phyloP scores from a whole-genome alignment of 2,113 vertebrate genomes.

The Oryzias curvinotus region DNA sequence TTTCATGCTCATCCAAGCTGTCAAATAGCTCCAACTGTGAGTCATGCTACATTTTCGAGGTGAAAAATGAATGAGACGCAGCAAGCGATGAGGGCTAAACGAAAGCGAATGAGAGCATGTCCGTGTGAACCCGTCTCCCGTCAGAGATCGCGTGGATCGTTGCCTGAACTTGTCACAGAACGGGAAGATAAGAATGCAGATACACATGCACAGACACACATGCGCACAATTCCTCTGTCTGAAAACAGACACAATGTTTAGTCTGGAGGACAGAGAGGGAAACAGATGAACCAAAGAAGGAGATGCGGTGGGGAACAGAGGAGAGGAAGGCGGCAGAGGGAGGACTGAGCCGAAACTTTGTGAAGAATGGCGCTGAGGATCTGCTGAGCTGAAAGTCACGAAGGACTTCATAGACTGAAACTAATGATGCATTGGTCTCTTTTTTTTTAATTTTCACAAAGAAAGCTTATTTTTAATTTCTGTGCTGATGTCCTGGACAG shows the following conservation, averaged over 20 bases:
- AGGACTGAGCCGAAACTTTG: constrained; percentile 16
- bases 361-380: constrained; percentile 8
- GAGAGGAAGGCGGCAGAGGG: background rate
- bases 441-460: constrained; percentile 6
- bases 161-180: constrained; percentile 24
- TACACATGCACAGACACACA: constrained; percentile 5
- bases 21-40: constrained; percentile 2
- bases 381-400: constrained; percentile 6
- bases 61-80: background rate
- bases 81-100: background rate
- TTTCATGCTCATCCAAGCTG: constrained; percentile 20
- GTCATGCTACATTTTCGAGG: background rate
- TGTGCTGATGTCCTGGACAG: constrained; percentile 17
- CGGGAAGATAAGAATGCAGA: constrained; percentile 33
- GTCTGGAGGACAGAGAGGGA: constrained; percentile 53
- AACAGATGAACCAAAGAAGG: constrained; percentile 38
- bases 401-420: constrained; percentile 16
- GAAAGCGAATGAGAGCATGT: constrained; percentile 3
- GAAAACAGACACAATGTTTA: constrained; percentile 59
- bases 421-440: constrained; percentile 15
- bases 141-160: background rate
- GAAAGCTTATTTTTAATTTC: constrained; percentile 8
- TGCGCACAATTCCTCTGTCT: constrained; percentile 44
- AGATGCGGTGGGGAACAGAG: constrained; percentile 2
- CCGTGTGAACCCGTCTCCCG: background rate